Evolutionary conservation across 2,113 vertebrate genomes (phyloP).

Genomic region (Benitochromis conjunctus): DNA sequence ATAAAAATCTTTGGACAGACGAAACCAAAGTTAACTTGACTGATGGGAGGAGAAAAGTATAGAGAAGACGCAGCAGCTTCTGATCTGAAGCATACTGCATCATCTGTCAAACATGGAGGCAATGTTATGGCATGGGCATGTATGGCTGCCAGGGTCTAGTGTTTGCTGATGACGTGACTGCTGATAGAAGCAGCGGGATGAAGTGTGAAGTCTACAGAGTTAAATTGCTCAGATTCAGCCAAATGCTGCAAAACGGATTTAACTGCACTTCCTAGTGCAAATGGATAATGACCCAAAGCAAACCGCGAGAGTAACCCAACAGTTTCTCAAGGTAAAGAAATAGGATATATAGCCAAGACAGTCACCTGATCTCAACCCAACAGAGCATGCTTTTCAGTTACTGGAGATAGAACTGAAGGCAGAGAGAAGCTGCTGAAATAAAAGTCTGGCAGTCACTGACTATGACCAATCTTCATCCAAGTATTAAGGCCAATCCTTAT

Average conservation of each 20-base stretch:
- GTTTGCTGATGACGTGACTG: not conserved
- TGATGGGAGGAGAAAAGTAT: not conserved
- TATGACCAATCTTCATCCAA: not conserved
- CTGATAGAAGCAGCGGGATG: not conserved
- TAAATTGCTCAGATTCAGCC: not conserved
- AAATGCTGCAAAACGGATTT: not conserved
- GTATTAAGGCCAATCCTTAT: not conserved
- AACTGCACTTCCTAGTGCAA: not conserved
- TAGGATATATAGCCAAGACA: not conserved
- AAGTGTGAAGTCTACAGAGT: not conserved
- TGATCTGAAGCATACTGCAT: not conserved
- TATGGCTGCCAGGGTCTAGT: not conserved
- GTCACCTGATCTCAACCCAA: not conserved
- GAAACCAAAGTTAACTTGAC: not conserved
- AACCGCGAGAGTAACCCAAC: not conserved
- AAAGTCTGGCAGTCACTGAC: not conserved
- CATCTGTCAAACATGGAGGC: not conserved
- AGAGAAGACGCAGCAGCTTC: too few species aligned
- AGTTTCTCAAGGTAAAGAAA: not conserved
- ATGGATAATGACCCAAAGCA: not conserved
- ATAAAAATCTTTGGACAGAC: not conserved
- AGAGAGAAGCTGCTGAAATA: not conserved
- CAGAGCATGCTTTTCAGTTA: not conserved
- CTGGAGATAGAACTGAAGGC: not conserved
- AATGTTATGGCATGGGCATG: not conserved